Evolutionary conservation across 2,797 vertebrate genomes (phyloP), one percentile per base, ranked within the genome.

Genomic region (Brachyrhaphis roseni): DNA sequence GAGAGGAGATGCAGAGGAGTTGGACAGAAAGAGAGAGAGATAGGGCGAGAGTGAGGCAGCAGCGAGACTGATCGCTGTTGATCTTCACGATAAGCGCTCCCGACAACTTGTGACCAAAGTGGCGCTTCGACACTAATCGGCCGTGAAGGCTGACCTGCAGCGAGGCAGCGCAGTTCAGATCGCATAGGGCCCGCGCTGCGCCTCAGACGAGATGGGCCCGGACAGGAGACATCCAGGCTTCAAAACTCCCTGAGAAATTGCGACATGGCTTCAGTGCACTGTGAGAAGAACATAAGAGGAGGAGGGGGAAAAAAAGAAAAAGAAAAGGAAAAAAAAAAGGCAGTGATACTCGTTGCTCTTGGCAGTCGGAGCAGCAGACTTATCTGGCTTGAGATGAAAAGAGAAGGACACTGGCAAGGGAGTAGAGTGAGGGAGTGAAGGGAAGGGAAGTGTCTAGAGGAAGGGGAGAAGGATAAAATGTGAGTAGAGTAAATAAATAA

Each of bases 111-210:
- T 94, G 96, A 97, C 96, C 97, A 94, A 96, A 97, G 96, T 96
- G 96, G 97, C 95, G 96, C 96, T 96, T 96, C 93, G 95, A 99
- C 97, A 97, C 97, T 98, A 98, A 98, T 98, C 96, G 97, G 94
- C 97, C 97, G 96, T 97, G 97, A 99, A 98, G 97, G 97, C 97
- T 97, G 97, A 98, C 98, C 98, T 94, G 96, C 97, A 97, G 96
- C 96, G 92, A 96, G 92, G 94, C 94, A 96, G 96, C 95, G 95
- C 95, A 96, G 96, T 95, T 98, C 97, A 97, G 96, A 95, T 97
- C 96, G 94, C 92, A 97, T 96, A 96, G 96, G 92, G 86, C 92
- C 83, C 92, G 92, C 95, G 93, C 94, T 91, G 89, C 80, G 86
- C 92, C 89, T 93, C 84, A 74, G 94, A 96, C 79, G 71, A 96